These are phyloP conservation scores for Sciaenops ocellatus DNA, from an alignment of 2,797 vertebrate species.

Conservation along the genomic window DNA sequence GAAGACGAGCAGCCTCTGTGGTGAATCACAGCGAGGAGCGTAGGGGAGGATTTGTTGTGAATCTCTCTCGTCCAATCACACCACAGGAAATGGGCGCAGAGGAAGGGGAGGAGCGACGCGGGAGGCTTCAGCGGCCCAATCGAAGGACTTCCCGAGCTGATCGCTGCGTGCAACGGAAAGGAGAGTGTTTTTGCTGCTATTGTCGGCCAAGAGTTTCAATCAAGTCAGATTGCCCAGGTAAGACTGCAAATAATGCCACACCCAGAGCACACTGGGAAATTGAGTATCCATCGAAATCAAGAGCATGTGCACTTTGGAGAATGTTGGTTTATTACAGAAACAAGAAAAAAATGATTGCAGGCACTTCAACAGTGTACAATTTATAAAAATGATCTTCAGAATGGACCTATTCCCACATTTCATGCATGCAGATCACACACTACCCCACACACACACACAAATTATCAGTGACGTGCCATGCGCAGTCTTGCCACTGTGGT, in stretches of 20 bases:
- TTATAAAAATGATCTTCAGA: background rate
- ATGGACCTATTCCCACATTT: slow-evolving; percentile 46
- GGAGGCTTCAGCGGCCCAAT: slow-evolving; percentile 84
- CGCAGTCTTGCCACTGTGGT: slow-evolving; percentile 71
- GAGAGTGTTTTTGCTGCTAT: slow-evolving; percentile 89
- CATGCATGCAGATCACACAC: slow-evolving; percentile 67
- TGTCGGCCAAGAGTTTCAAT: slow-evolving; percentile 85
- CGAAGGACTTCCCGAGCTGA: slow-evolving; percentile 94
- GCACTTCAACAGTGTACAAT: slow-evolving; percentile 7
- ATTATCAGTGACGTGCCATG: slow-evolving; percentile 31
- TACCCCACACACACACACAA: slow-evolving; percentile 11
- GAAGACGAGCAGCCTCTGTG: slow-evolving; percentile 48
- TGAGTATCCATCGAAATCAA: background rate
- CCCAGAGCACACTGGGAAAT: background rate
- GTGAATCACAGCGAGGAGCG: slow-evolving; percentile 41
- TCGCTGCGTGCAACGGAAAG: slow-evolving; percentile 90
- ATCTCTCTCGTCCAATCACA: slow-evolving; percentile 35
- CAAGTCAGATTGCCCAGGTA: slow-evolving; percentile 91
- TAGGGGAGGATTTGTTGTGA: slow-evolving; percentile 24
- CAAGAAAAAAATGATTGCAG: background rate
- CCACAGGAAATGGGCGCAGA: slow-evolving; percentile 88
- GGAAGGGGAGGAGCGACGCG: slow-evolving; percentile 66
- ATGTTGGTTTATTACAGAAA: background rate
- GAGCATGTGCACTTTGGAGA: background rate
- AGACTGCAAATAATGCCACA: background rate